Percentiles rank a stretch among this genome's conserved stretches.
Evolutionary conservation across 2,888 invertebrate genomes (phyloP).

Genomic region (Mayetiola destructor): DNA sequence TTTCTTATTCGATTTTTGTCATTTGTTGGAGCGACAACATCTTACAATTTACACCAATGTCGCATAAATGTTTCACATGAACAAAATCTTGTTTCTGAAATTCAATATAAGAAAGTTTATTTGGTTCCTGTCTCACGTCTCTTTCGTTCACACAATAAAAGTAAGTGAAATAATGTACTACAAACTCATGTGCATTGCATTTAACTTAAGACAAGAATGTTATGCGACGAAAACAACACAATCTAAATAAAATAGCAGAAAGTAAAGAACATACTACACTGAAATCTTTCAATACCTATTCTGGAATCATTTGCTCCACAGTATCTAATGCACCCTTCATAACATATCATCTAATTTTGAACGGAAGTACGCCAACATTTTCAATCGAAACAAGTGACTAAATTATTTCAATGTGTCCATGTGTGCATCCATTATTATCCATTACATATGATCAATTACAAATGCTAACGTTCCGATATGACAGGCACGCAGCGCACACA

Average conservation of each 20-base stretch:
- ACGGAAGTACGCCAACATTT: too few species aligned
- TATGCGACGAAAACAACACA: not conserved
- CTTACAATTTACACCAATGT: not conserved
- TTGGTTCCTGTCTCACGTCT: not conserved
- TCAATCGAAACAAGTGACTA: too few species aligned
- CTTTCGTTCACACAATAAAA: not conserved
- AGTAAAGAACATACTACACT: not conserved
- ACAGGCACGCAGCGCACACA: too few species aligned
- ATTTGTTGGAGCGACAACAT: not conserved
- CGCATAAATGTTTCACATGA: not conserved
- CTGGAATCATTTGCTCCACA: too few species aligned
- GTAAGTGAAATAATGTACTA: not conserved
- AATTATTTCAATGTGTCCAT: too few species aligned
- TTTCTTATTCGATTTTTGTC: not conserved
- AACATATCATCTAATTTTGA: too few species aligned
- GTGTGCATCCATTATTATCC: too few species aligned
- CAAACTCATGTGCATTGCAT: not conserved
- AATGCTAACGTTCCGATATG: too few species aligned
- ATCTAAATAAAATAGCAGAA: not conserved
- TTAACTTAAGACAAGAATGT: not conserved
- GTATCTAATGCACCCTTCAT: too few species aligned
- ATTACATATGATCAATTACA: too few species aligned
- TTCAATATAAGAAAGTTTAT: constrained; percentile 1
- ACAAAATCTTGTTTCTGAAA: constrained; percentile 6
- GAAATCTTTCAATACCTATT: not conserved